A percentile compares a stretch with the other conserved stretches of the same genome.
Conservation (phyloP, 2,113 vertebrate genomes). For the Quiscalus mexicanus region DNA sequence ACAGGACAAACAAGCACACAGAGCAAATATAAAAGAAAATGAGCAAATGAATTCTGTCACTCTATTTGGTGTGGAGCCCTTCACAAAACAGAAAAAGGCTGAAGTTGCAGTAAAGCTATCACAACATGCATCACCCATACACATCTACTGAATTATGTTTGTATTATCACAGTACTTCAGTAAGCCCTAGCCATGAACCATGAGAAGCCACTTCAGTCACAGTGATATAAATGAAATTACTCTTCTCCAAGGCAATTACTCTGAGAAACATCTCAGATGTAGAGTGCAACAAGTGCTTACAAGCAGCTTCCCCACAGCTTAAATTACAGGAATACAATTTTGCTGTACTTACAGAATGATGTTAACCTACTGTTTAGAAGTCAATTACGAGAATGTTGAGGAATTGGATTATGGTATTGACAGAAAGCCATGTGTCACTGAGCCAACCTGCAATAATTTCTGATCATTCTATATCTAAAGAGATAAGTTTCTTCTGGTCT, state of each 20-base stretch:
- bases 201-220: background rate
- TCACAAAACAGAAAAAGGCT: background rate
- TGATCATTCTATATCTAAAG: background rate
- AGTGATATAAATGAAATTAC: background rate
- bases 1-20: background rate
- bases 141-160: background rate
- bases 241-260: background rate
- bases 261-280: background rate
- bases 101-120: background rate
- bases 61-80: background rate
- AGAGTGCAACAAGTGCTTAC: background rate
- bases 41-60: background rate
- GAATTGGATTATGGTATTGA: background rate
- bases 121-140: background rate
- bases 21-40: background rate
- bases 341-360: background rate
- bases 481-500: background rate
- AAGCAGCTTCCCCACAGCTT: background rate
- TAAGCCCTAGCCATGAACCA: background rate
- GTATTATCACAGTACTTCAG: background rate
- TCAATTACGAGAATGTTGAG: background rate
- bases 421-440: background rate
- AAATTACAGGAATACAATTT: background rate
- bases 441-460: background rate
- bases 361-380: background rate